Conservation (phyloP, 2,113 vertebrate genomes). For the Perccottus glenii region DNA sequence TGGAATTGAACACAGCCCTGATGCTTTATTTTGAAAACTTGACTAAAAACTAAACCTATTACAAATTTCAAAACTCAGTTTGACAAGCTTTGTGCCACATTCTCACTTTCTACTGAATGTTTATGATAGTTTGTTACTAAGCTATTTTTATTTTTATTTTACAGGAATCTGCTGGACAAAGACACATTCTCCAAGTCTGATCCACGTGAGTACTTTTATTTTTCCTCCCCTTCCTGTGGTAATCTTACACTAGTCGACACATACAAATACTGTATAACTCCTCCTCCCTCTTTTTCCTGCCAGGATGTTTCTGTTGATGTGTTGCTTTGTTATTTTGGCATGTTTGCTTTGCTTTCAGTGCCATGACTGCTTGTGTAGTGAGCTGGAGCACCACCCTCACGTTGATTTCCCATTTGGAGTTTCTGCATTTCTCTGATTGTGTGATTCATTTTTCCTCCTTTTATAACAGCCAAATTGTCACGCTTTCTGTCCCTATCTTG, state of each 20-base stretch:
- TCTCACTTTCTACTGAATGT: too few species aligned
- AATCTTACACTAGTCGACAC: background rate
- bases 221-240: slow-evolving; percentile 5
- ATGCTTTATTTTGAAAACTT: too few species aligned
- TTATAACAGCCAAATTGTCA: background rate
- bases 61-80: too few species aligned
- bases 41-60: too few species aligned
- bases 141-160: slow-evolving; percentile 17
- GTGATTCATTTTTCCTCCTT: background rate
- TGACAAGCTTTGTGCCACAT: too few species aligned
- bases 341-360: slow-evolving; percentile 17
- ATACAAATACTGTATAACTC: background rate
- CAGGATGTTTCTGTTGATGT: background rate
- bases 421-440: slow-evolving; percentile 28
- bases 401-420: slow-evolving; percentile 50
- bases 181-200: slow-evolving; percentile 98
- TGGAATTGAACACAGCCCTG: too few species aligned
- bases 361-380: slow-evolving; percentile 31
- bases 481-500: slow-evolving; percentile 13
- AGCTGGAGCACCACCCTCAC: slow-evolving; percentile 31
- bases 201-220: slow-evolving; percentile 84
- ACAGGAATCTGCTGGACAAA: slow-evolving; percentile 92
- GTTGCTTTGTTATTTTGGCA: slow-evolving; percentile 32
- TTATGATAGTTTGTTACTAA: background rate
- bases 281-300: background rate